Conservation (phyloP, 92 coral and sea anemone genomes). For the Palythoa grandis region DNA sequence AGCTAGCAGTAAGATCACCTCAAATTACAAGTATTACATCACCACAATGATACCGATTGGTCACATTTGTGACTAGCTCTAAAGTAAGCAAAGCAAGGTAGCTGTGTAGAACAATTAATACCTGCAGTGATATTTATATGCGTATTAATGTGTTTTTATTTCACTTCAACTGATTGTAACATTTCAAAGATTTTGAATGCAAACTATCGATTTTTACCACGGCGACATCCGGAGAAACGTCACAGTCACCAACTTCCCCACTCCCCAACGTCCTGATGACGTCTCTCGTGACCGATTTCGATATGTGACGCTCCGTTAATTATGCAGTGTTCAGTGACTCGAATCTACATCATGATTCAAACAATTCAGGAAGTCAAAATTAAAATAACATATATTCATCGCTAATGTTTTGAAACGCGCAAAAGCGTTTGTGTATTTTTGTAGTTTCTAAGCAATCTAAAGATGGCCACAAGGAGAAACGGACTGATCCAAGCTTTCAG, state of each 20-base stretch:
- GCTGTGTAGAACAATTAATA: neutral
- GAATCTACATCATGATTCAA: neutral
- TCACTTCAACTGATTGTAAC: neutral
- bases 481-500: neutral
- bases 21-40: neutral
- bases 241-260: constrained; percentile 5
- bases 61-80: neutral
- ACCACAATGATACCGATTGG: neutral
- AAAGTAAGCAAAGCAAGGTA: neutral
- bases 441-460: neutral
- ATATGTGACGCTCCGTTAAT: neutral
- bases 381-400: neutral
- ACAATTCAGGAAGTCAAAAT: neutral
- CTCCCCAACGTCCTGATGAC: neutral
- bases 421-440: neutral
- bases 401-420: neutral
- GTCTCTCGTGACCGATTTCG: neutral
- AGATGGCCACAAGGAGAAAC: constrained; percentile 11
- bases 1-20: neutral
- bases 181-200: constrained; percentile 12
- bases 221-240: neutral
- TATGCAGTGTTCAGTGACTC: constrained; percentile 38
- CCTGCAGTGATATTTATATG: neutral
- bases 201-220: constrained; percentile 1
- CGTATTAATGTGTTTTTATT: neutral